Evolutionary conservation across 2,797 vertebrate genomes (phyloP).

Genomic region (Nannoperca australis): DNA sequence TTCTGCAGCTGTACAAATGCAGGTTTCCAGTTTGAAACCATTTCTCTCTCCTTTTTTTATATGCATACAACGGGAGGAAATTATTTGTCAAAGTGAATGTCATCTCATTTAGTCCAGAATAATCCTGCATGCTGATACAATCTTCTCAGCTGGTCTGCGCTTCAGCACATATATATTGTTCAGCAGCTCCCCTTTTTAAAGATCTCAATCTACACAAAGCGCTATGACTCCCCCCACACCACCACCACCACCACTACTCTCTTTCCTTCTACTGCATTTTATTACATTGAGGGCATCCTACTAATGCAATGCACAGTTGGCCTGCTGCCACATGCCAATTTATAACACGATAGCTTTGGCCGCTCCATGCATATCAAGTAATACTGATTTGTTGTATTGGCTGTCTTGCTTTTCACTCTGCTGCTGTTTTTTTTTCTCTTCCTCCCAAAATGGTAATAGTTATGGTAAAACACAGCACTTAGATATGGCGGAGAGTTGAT

Average conservation of each 20-base stretch:
- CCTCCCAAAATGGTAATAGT: slow-evolving; percentile 68
- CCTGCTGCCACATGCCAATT: slow-evolving; percentile 85
- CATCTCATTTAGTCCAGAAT: slow-evolving; percentile 84
- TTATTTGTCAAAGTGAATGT: slow-evolving; percentile 87
- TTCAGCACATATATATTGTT: slow-evolving; percentile 80
- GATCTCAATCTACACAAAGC: slow-evolving; percentile 85
- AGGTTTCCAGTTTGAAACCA: slow-evolving; percentile 65
- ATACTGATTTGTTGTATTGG: slow-evolving; percentile 83
- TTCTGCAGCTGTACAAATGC: slow-evolving; percentile 35
- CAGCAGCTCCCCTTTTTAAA: slow-evolving; percentile 79
- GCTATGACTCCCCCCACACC: slow-evolving; percentile 1
- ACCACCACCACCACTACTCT: neutral
- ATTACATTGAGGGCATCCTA: slow-evolving; percentile 84
- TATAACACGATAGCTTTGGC: slow-evolving; percentile 80
- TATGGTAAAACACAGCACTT: slow-evolving; percentile 76
- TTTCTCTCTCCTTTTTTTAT: slow-evolving; percentile 49
- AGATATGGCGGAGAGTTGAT: slow-evolving; percentile 65
- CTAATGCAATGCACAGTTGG: slow-evolving; percentile 86
- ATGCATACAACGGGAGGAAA: slow-evolving; percentile 75
- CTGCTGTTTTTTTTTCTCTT: slow-evolving; percentile 38
- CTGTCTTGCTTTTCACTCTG: slow-evolving; percentile 61
- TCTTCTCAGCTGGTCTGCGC: slow-evolving; percentile 74
- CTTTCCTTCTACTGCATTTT: slow-evolving; percentile 78
- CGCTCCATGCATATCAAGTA: slow-evolving; percentile 82
- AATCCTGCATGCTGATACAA: slow-evolving; percentile 77